Conservation (phyloP, 2,888 invertebrate genomes). For the Phytoseiulus persimilis region DNA sequence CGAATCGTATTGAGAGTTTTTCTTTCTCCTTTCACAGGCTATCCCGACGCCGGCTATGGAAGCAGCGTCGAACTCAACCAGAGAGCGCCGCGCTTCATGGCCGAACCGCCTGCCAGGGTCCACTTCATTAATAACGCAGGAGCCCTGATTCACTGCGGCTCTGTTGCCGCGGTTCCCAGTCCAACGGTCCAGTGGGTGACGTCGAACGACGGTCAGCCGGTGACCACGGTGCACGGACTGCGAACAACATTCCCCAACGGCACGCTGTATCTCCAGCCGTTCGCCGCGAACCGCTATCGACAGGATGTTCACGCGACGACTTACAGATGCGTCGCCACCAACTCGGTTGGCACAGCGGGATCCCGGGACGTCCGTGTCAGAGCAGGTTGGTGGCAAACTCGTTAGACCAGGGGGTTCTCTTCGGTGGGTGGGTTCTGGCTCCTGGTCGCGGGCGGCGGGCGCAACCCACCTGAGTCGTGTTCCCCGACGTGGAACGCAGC, state of each 20-base stretch:
- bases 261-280: slow-evolving; percentile 19
- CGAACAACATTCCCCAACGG: slow-evolving; percentile 35
- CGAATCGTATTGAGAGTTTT: background rate
- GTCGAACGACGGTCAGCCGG: slow-evolving; percentile 25
- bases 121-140: slow-evolving; percentile 29
- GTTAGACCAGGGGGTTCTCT: background rate
- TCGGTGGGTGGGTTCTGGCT: background rate
- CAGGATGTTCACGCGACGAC: slow-evolving; percentile 32
- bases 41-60: slow-evolving; percentile 28
- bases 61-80: slow-evolving; percentile 25
- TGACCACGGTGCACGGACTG: slow-evolving; percentile 24
- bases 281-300: slow-evolving; percentile 24
- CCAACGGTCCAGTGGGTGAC: slow-evolving; percentile 35
- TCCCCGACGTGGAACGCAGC: background rate
- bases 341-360: slow-evolving; percentile 12
- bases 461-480: background rate
- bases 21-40: background rate
- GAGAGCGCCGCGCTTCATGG: slow-evolving; percentile 20
- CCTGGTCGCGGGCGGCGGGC: background rate
- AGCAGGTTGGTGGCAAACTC: background rate
- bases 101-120: slow-evolving; percentile 6
- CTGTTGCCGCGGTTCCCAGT: background rate
- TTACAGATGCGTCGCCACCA: slow-evolving; percentile 30
- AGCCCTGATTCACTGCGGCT: slow-evolving; percentile 23
- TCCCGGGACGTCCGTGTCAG: slow-evolving; percentile 33